Base-by-base conservation (phyloP, 2,888 invertebrate species). In the Chaitophorus viminalis region DNA sequence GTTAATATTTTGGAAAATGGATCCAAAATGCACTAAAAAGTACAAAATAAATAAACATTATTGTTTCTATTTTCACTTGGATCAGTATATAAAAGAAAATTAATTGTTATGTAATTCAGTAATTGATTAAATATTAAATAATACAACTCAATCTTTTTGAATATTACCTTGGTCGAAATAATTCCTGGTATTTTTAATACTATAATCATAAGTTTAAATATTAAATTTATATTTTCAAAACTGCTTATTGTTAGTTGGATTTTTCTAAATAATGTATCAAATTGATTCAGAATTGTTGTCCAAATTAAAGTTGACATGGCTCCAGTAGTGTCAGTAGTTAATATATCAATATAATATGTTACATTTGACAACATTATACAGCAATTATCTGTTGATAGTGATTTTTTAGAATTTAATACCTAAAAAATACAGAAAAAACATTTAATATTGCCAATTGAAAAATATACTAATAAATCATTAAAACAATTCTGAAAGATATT, bases 1-100 rank as follows among this genome's bases (percentile, higher is more conserved):
- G 97, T 96, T 89, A 99, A 92, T 89, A 99, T 95, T 93, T 99
- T 99, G 0, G 98, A 96, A 91, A 99, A 98, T 3, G 98, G 98
- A 91, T 99, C 99, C 90, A 99, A 92, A 90, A 99, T 94, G 31
- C 95, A 95, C 95, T 95, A 91, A 88, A 92, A 91, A 89, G 86
- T 88, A 88, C 25, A 18, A 89, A 89, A 79, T 89, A 89, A 3
- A 89, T 89, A 76, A 89, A 89, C 54, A 89, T 90, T 60, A 33
- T 83, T 82, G 72, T 90, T 76, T 46, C 17, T 14, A 72, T 72
- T 31, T 31, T 46, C 46, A 46, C 46, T 46, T 14, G 11, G 14
- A 46, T 46, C 46, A 46, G 46, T 46, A 11, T 14, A 46, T 11
- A 46, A 11, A 46, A 46, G 11, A 72, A 72, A 31, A 72, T 72